Percentiles rank a stretch among this genome's conserved stretches.
phyloP scores from a whole-genome alignment of 2,888 invertebrate species.

The Zaprionus bogoriensis region DNA sequence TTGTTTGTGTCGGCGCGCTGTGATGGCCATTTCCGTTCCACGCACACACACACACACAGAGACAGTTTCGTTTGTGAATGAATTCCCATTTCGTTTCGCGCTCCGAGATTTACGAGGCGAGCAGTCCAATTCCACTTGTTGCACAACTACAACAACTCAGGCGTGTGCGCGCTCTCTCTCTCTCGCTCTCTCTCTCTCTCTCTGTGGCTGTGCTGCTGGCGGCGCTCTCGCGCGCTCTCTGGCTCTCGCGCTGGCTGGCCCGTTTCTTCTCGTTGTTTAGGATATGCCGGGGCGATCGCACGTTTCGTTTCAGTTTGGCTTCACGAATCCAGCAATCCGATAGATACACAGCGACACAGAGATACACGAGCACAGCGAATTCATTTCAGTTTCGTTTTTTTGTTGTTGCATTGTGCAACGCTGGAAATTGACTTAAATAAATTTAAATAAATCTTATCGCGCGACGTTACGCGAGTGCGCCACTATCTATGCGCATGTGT shows the following conservation, averaged over 20 bases:
- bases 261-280: constrained; percentile 75
- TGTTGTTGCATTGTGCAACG: constrained; percentile 51
- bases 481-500: not conserved
- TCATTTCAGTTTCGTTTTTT: constrained; percentile 53
- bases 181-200: constrained; percentile 25
- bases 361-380: constrained; percentile 22
- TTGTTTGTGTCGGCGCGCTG: constrained; percentile 74
- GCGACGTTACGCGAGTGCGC: not conserved
- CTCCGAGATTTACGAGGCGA: constrained; percentile 44
- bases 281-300: constrained; percentile 78
- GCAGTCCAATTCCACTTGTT: constrained; percentile 61
- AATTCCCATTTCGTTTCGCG: constrained; percentile 69
- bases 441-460: constrained; percentile 56
- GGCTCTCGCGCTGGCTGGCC: constrained; percentile 35
- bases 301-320: constrained; percentile 82
- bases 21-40: constrained; percentile 82
- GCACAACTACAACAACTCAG: constrained; percentile 6
- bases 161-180: constrained; percentile 10
- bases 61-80: constrained; percentile 70
- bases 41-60: constrained; percentile 27
- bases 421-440: constrained; percentile 41
- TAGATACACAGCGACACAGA: constrained; percentile 78
- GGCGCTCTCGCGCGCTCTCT: constrained; percentile 18
- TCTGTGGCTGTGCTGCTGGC: not conserved
- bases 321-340: constrained; percentile 79